A percentile compares a stretch with the other conserved stretches of the same genome.
These are phyloP conservation scores for Protobothrops mucrosquamatus DNA, from an alignment of 2,113 vertebrate species.

Conservation along the genomic window DNA sequence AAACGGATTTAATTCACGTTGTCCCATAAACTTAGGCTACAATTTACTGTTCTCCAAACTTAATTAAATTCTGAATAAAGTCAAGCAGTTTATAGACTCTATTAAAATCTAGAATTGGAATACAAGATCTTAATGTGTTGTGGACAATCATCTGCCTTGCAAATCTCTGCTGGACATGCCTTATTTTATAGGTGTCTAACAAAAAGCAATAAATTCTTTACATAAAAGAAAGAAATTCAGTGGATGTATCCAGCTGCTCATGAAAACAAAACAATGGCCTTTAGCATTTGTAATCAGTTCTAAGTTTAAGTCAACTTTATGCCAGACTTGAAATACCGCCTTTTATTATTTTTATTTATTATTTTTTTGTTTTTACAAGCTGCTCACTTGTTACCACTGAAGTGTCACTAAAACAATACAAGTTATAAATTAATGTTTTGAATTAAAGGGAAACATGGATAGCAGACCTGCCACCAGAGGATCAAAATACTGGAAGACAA, in stretches of 20 bases:
- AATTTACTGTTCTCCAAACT: slow-evolving; percentile 22
- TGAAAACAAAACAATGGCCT: background rate
- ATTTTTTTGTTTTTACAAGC: slow-evolving; percentile 15
- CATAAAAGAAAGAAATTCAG: fast-evolving
- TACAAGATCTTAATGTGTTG: background rate
- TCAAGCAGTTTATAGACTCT: slow-evolving; percentile 13
- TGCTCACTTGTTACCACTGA: background rate
- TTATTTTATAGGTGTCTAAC: background rate
- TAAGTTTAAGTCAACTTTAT: background rate
- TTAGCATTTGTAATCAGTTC: background rate
- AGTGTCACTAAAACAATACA: slow-evolving; percentile 17
- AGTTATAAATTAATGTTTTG: slow-evolving; percentile 32
- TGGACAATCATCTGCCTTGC: background rate
- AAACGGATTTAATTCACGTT: slow-evolving; percentile 27
- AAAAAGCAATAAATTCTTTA: slow-evolving; percentile 4
- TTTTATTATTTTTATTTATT: background rate
- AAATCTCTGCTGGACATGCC: background rate
- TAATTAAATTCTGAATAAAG: slow-evolving; percentile 33
- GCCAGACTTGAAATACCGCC: background rate
- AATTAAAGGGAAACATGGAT: slow-evolving; percentile 43
- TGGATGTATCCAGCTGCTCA: background rate
- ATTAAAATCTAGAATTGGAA: slow-evolving; percentile 8
- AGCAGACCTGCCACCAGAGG: slow-evolving; percentile 9
- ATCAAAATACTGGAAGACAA: background rate
- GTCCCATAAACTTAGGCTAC: slow-evolving; percentile 9